Evolutionary conservation across 2,888 invertebrate genomes (phyloP).

Genomic region (Acleris emargana): DNA sequence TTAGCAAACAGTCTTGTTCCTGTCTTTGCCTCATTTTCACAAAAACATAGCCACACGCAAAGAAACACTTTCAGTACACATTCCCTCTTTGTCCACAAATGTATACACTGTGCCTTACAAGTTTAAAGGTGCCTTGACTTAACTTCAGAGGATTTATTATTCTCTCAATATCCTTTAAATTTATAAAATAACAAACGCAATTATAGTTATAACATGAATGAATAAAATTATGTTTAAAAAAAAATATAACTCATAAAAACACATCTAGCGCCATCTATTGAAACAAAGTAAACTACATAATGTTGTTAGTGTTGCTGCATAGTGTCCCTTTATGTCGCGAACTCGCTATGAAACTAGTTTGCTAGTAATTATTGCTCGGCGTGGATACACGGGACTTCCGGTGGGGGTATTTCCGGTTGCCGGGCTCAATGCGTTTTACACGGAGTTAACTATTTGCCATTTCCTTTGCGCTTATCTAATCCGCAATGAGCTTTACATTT

Average conservation of each 20-base stretch:
- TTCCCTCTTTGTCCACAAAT: too few relatives aligned
- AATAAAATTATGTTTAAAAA: too few relatives aligned
- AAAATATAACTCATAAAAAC: neutral
- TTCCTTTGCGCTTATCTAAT: conserved; percentile 31
- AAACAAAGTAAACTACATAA: neutral
- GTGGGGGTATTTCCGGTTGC: conserved; percentile 12
- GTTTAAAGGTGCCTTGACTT: too few relatives aligned
- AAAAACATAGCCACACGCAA: conserved; percentile 3
- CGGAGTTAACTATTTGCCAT: conserved; percentile 32
- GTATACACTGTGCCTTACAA: too few relatives aligned
- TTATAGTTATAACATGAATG: too few relatives aligned
- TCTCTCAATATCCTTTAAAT: too few relatives aligned
- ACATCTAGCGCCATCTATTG: neutral
- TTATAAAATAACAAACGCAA: too few relatives aligned
- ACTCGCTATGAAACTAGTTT: conserved; percentile 1
- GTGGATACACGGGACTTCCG: conserved; percentile 22
- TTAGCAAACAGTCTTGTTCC: conserved; percentile 65
- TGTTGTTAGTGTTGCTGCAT: too few relatives aligned
- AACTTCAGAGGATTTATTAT: too few relatives aligned
- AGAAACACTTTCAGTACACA: neutral
- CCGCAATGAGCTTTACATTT: neutral
- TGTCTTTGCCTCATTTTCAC: conserved; percentile 64
- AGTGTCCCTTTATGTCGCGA: neutral
- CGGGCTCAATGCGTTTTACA: conserved; percentile 22
- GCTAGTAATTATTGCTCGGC: conserved; percentile 20